These are phyloP conservation scores for Halichoeres trimaculatus DNA, from an alignment of 2,113 vertebrate species.

Conservation along the genomic window DNA sequence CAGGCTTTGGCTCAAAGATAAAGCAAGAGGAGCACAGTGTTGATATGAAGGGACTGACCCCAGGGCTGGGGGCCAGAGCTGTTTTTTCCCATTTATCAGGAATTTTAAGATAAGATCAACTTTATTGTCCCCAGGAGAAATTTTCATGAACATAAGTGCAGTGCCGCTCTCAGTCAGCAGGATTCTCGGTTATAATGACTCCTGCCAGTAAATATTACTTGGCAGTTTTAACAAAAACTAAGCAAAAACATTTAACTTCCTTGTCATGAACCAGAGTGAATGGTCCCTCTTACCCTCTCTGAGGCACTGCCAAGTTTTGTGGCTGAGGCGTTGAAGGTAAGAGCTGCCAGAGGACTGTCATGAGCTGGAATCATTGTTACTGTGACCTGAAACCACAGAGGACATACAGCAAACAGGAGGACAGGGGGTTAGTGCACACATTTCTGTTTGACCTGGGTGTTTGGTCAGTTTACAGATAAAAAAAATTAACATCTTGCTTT, in stretches of 20 bases:
- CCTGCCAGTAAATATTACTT: too few species aligned
- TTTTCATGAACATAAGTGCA: background rate
- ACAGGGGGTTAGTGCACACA: background rate
- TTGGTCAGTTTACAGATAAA: background rate
- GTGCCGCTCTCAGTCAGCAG: too few species aligned
- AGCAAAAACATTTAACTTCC: background rate
- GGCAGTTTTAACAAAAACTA: background rate
- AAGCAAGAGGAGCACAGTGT: too few species aligned
- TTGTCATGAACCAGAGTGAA: background rate
- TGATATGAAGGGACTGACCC: too few species aligned
- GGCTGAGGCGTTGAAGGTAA: slow-evolving; percentile 92
- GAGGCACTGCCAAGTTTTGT: slow-evolving; percentile 96
- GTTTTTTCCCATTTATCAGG: too few species aligned
- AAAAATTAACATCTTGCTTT: too few species aligned
- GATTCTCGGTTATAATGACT: too few species aligned
- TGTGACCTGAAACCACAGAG: slow-evolving; percentile 85
- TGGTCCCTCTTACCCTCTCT: slow-evolving; percentile 86
- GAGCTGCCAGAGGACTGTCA: slow-evolving; percentile 93
- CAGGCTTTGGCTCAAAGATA: too few species aligned
- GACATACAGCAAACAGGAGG: background rate
- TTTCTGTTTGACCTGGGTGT: background rate
- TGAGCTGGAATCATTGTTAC: slow-evolving; percentile 96
- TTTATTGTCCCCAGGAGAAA: background rate
- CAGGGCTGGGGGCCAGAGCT: too few species aligned
- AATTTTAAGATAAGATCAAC: too few species aligned